Evolutionary conservation across 2,797 vertebrate species (phyloP), one percentile per base, ranked within the genome.

Genomic region (Phrynocephalus guinanensis): DNA sequence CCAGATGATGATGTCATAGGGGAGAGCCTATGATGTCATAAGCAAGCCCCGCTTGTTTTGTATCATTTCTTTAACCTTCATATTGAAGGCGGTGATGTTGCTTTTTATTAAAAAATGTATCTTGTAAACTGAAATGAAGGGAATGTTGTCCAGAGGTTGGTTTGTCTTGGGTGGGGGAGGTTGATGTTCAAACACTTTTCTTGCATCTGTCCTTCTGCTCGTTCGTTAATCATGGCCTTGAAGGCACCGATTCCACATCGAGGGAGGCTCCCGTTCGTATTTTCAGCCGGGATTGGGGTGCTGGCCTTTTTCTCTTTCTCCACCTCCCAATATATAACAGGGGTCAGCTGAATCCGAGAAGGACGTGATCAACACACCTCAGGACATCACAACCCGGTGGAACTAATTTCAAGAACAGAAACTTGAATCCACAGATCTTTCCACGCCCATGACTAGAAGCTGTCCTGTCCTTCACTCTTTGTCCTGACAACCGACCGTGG

Each of bases 71-170:
- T 70, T 71, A 84, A 70, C 83, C 89, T 87, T 90, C 89, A 90
- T 87, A 90, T 90, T 90, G 89, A 90, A 90, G 89, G 86, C 30
- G 66, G 5, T 63, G 67, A 85, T 87, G 33, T 84, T 77, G 63
- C 80, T 79, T 76, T 83, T 83, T 68, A 78, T 86, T 76, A 86
- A 86, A 88, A 79, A 79, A 67, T 71, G 60, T 71, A 82, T 70
- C 79, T 63, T 24, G 8, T 44, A 66, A 75, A 83, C 56, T n/a
- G 52, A 72, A 80, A 76, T 26, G 30, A 24, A 28, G 52, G 30
- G 66, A 71, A 26, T 3, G 15, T 15, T 30, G 6, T 48, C 1
- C 1, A 11, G 24, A 73, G 50, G 56, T 75, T 16, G 10, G 10
- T 16, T 38, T 30, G 10, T 18, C 6, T 9, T 5, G 5, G 20